Conservation (phyloP, 2,113 vertebrate genomes). For the human region GRCh38 chr4:106238001-106238500, state of each 20-base stretch:
- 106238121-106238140: constrained; percentile 6
- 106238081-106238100: not conserved
- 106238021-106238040: constrained; percentile 15
- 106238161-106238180: not conserved
- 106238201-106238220: not conserved
- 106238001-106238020: not conserved
- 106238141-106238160: not conserved
- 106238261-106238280: not conserved
- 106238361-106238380: not conserved
- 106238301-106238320: not conserved
- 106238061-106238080: not conserved
- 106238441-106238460: not conserved
- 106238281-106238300: constrained; percentile 13
- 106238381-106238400: not conserved
- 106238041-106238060: constrained; percentile 21
- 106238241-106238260: not conserved
- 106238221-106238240: not conserved
- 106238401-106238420: not conserved
- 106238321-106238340: not conserved
- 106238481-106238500: not conserved
- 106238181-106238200: not conserved
- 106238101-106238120: not conserved
- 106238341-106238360: not conserved
- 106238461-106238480: not conserved
- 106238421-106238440: not conserved